phyloP scores from a whole-genome alignment of 1,140 invertebrate species.

The Drosophila kepulauana region DNA sequence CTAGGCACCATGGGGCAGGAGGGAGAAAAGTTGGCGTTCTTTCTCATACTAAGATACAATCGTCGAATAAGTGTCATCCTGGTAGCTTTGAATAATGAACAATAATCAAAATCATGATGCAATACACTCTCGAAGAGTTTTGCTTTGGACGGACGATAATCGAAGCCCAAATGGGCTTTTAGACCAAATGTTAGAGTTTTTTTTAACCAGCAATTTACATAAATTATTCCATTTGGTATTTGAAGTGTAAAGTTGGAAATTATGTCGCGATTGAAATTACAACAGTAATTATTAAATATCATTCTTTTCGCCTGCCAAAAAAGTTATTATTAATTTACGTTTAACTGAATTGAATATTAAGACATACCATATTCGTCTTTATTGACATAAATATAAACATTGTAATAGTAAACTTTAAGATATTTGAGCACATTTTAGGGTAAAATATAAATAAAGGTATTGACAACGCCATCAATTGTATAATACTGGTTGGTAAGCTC shows the following conservation, averaged over 20 bases:
- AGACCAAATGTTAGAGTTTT: background rate
- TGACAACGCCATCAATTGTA: background rate
- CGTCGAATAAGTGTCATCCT: background rate
- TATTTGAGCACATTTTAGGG: background rate
- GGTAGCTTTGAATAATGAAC: background rate
- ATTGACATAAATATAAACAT: background rate
- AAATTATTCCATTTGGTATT: background rate
- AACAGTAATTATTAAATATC: background rate
- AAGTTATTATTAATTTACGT: background rate
- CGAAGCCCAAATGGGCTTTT: background rate
- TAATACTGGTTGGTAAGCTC: background rate
- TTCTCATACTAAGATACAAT: background rate
- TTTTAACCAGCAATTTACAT: background rate
- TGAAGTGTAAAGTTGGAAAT: background rate
- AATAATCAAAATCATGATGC: constrained; percentile 1
- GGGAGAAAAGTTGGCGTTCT: background rate
- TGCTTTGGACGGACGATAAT: background rate
- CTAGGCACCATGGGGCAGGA: background rate
- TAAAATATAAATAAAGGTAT: background rate
- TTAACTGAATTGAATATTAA: background rate
- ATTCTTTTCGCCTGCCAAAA: background rate
- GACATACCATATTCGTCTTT: background rate
- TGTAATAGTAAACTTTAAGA: background rate
- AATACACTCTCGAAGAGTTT: background rate
- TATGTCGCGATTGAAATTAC: background rate